Evolutionary conservation across 2,888 invertebrate species (phyloP).

Genomic region (Parascotia fuliginaria): DNA sequence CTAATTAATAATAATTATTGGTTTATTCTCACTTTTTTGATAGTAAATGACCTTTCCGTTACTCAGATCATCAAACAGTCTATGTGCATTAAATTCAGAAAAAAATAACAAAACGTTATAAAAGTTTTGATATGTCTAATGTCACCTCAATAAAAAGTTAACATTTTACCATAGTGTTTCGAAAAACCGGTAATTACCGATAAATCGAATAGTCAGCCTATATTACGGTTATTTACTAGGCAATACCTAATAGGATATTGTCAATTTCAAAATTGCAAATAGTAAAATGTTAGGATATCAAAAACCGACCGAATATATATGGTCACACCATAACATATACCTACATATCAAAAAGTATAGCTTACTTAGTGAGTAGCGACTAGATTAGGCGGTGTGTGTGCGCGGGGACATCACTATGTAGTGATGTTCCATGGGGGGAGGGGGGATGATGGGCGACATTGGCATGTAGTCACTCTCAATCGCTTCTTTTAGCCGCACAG

Average conservation of each 20-base stretch:
- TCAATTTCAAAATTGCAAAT: neutral
- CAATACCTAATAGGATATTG: too few species aligned
- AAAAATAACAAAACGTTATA: conserved; percentile 5
- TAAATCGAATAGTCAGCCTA: conserved; percentile 5
- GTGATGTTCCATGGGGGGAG: conserved; percentile 66
- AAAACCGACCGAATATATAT: neutral
- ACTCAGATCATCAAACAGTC: conserved; percentile 38
- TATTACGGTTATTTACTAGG: conserved; percentile 5
- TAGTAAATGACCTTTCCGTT: conserved; percentile 8
- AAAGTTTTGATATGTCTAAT: conserved; percentile 26
- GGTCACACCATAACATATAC: neutral
- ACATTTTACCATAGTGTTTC: conserved; percentile 11
- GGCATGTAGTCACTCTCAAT: conserved; percentile 73
- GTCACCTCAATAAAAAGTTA: conserved; percentile 17
- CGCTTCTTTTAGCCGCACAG: conserved; percentile 54
- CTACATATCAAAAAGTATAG: neutral
- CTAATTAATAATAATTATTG: neutral
- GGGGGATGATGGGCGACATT: conserved; percentile 73
- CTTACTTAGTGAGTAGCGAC: conserved; percentile 21
- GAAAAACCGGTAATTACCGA: conserved; percentile 27
- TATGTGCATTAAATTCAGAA: neutral
- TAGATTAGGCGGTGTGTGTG: conserved; percentile 65
- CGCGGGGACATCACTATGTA: conserved; percentile 79
- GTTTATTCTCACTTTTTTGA: neutral
- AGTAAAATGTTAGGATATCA: neutral